Evolutionary conservation across 2,113 vertebrate species (phyloP), one percentile per base, ranked within the genome.

Genomic region (Anhinga rufa): DNA sequence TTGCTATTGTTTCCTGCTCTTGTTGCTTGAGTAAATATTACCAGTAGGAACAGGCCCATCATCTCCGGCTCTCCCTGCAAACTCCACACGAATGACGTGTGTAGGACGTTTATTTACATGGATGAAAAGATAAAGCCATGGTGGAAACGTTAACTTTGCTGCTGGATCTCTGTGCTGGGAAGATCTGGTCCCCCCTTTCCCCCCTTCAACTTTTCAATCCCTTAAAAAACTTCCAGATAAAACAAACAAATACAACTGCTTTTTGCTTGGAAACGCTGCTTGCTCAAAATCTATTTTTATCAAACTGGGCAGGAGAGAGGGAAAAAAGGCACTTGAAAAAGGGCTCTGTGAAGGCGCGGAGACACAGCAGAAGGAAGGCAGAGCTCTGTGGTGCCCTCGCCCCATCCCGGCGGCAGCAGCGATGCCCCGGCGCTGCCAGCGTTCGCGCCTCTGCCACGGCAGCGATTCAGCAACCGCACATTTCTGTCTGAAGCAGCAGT

Each of bases 21-120:
- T 92, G 92, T 89, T 93, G 93, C 94, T 92, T 95, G 86, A 97
- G 95, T 96, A 96, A 97, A 97, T 95, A 97, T 92, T 95, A 97
- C 96, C 92, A 93, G 96, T 89, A 97, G 96, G 90, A 97, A 97
- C 96, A 94, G 93, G 95, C 92, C 94, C 96, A 88, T 93, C 95
- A 93, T 96, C 97, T 96, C 92, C 90, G 84, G 94, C 95, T 92
- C 95, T 90, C 96, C 92, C 86, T 92, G 88, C 82, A 89, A 90
- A 76, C 96, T 89, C 75, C 79, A 83, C 83, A 86, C 32, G 34
- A 80, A 94, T 96, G 94, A 96, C 93, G 94, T 87, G 90, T 95
- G 94, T 92, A 88, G 86, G 88, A 95, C 78, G 84, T 94, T 94
- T 95, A 96, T 95, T 93, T 96, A 94, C 86, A 95, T 90, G 94